These are phyloP conservation scores for Danaus plexippus DNA, from an alignment of 1,140 invertebrate genomes.

Conservation along the genomic window DNA sequence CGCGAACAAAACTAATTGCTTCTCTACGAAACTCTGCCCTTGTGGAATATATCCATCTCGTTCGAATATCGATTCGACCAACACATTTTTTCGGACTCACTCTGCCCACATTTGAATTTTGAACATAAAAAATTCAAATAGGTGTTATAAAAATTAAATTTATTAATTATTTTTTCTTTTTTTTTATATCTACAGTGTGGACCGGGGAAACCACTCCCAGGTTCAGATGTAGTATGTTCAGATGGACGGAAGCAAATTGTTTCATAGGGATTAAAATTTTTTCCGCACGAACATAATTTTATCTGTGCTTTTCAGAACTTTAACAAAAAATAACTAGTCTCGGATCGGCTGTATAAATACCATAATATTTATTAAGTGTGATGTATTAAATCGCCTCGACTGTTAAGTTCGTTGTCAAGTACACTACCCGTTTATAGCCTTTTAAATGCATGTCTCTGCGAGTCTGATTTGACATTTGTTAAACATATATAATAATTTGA, in stretches of 20 bases:
- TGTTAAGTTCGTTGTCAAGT: too few relatives aligned
- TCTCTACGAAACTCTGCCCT: constrained; percentile 17
- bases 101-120: too few relatives aligned
- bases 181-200: constrained; percentile 28
- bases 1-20: constrained; percentile 22
- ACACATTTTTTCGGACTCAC: neutral
- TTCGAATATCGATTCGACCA: constrained; percentile 4
- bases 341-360: too few relatives aligned
- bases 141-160: neutral
- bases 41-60: constrained; percentile 5
- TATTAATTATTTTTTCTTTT: constrained; percentile 3
- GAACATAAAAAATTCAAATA: too few relatives aligned
- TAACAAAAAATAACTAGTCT: too few relatives aligned
- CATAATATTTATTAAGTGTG: too few relatives aligned
- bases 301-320: too few relatives aligned
- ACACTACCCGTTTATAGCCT: too few relatives aligned
- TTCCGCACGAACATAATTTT: constrained; percentile 1
- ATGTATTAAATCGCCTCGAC: too few relatives aligned
- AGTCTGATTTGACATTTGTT: too few relatives aligned
- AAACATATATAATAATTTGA: too few relatives aligned
- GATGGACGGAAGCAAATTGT: constrained; percentile 36
- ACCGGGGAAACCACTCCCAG: constrained; percentile 39
- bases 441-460: too few relatives aligned
- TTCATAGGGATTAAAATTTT: constrained; percentile 37
- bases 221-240: constrained; percentile 24